Evolutionary conservation across 35 echinoderm and acorn worm species (phyloP), one percentile per base, ranked within the genome.

Genomic region (Amphiura filiformis): DNA sequence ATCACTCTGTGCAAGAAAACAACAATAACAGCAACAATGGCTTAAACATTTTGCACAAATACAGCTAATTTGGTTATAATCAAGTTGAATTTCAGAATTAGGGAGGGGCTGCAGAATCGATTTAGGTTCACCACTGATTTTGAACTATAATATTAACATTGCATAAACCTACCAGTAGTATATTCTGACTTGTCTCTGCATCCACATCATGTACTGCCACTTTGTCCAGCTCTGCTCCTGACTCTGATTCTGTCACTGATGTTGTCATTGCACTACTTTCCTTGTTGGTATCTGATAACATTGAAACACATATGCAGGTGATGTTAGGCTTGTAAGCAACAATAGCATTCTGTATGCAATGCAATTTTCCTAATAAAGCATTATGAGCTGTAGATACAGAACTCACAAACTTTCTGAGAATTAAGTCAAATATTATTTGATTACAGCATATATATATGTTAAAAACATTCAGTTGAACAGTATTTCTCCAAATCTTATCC

Each of bases 201-300:
- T n/a, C 38, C 22, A 37, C 23, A 12, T 85, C 78, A 75, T 37
- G 28, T 12, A 20, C 56, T 18, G 36, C 35, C 22, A 84, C 87
- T 90, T 83, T 82, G 20, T 42, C 18, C 32, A 41, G 61, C 35
- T 84, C 89, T 28, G 80, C 41, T 11, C 65, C 79, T 76, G 76
- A 42, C 22, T 86, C 87, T 52, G 91, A 94, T n/a, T 94, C 92
- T 20, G 84, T 87, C 37, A 94, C 76, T 17, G 94, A 96, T 37
- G 89, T 76, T 7, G 91, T 78, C 81, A 97, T 78, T 80, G 87
- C 57, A 83, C 94, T 97, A 15, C 78, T 49, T n/a, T n/a, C n/a
- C 65, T 89, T 89, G 35, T 82, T 93, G 39, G 77, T 87, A 57
- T 39, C 88, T 90, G 81, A 84, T 12, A 36, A 65, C 0, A 76